Evolutionary conservation across 1,140 invertebrate species (phyloP).

Genomic region (Yoshiicerus persimilis): DNA sequence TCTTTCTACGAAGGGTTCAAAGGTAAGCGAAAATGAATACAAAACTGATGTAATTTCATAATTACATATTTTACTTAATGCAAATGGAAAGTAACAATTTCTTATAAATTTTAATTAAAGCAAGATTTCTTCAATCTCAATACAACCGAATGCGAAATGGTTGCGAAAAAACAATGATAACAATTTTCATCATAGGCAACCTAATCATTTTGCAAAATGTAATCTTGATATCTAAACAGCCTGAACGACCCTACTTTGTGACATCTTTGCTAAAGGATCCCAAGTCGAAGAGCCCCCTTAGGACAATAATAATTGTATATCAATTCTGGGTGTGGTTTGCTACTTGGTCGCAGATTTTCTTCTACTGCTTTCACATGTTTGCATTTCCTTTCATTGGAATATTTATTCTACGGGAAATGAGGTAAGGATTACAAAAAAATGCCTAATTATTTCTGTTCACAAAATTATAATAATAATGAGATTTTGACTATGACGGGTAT

Average conservation of each 20-base stretch:
- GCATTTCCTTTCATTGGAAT: not conserved
- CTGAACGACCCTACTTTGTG: not conserved
- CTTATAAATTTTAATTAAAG: not conserved
- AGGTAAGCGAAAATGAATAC: not conserved
- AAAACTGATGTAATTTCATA: not conserved
- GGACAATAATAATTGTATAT: not conserved
- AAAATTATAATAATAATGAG: no score
- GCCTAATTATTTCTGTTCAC: no score
- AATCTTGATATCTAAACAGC: not conserved
- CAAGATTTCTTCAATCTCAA: not conserved
- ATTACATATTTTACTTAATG: not conserved
- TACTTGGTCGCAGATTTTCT: not conserved
- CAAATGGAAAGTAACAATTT: not conserved
- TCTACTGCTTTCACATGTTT: not conserved
- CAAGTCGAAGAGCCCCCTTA: not conserved
- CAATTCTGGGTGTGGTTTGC: not conserved
- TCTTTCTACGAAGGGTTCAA: not conserved
- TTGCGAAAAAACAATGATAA: not conserved
- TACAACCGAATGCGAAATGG: not conserved
- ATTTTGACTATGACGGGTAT: no score
- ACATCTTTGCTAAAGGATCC: slow-evolving; percentile 2
- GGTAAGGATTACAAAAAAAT: no score
- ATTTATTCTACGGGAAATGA: slow-evolving; percentile 14
- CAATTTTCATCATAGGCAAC: not conserved
- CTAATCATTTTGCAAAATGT: not conserved